Conservation (phyloP, 2,797 vertebrate genomes). For the Apogon talboti region DNA sequence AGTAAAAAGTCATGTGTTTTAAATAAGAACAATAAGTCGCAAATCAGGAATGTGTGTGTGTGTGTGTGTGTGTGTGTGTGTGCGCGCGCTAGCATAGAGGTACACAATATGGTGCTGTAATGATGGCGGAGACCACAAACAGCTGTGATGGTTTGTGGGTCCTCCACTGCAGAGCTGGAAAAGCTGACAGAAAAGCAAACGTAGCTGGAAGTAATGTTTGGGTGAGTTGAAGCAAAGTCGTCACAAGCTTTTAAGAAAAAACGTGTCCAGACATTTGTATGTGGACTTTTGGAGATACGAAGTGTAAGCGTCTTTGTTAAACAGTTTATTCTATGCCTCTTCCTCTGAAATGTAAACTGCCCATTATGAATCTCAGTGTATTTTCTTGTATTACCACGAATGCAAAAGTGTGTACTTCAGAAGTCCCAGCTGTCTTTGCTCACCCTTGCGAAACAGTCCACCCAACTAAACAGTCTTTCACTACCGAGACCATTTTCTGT, state of each 20-base stretch:
- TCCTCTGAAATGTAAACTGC: constrained; percentile 60
- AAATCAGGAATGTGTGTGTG: constrained; percentile 2
- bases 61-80: constrained; percentile 3
- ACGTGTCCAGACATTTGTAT: constrained; percentile 14
- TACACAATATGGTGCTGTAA: constrained; percentile 32
- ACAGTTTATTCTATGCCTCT: constrained; percentile 62
- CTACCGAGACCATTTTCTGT: constrained; percentile 37
- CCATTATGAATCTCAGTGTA: constrained; percentile 15
- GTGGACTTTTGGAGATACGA: constrained; percentile 18
- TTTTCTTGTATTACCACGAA: constrained; percentile 34
- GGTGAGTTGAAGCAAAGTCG: constrained; percentile 41
- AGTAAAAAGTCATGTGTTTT: constrained; percentile 14
- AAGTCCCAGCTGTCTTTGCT: constrained; percentile 32
- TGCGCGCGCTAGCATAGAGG: not conserved
- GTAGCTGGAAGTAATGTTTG: constrained; percentile 55
- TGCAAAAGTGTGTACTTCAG: constrained; percentile 6
- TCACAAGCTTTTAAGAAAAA: constrained; percentile 47
- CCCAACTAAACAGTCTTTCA: constrained; percentile 17
- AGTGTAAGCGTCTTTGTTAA: constrained; percentile 49
- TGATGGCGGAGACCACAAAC: constrained; percentile 62
- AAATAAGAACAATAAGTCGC: constrained; percentile 23
- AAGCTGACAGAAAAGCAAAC: constrained; percentile 54
- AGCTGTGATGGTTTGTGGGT: constrained; percentile 66
- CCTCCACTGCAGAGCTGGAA: constrained; percentile 43
- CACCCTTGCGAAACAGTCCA: constrained; percentile 26